Evolutionary conservation across 1,140 invertebrate species (phyloP).

Genomic region (Drosophila lini): DNA sequence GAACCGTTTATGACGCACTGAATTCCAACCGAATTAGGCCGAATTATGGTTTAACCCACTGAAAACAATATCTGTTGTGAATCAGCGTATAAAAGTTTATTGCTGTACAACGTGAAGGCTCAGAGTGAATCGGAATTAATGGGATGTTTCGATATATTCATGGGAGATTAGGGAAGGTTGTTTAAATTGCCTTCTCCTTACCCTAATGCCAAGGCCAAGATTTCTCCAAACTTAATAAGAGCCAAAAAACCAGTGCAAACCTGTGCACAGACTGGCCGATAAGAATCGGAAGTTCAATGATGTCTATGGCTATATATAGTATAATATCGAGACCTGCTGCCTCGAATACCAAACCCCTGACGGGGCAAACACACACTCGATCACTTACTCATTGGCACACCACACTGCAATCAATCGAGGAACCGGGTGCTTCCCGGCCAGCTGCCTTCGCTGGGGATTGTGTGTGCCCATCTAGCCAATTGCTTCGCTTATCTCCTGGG

Average conservation of each 20-base stretch:
- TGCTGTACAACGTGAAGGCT: background rate
- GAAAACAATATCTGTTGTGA: conserved; percentile 3
- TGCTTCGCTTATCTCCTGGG: conserved; percentile 42
- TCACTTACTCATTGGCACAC: conserved; percentile 45
- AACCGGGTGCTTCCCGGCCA: conserved; percentile 60
- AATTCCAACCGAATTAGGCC: background rate
- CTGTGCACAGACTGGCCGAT: conserved; percentile 12
- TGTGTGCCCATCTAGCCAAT: conserved; percentile 12
- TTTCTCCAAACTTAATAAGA: background rate
- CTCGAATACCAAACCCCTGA: conserved; percentile 63
- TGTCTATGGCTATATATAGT: conserved; percentile 46
- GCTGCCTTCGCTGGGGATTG: conserved; percentile 8
- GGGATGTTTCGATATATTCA: background rate
- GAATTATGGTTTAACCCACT: conserved; percentile 11
- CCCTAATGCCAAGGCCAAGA: background rate
- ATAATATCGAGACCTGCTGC: conserved; percentile 41
- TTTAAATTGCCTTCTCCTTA: background rate
- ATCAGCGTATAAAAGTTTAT: conserved; percentile 3
- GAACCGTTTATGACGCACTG: conserved; percentile 21
- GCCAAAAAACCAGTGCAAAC: conserved; percentile 11
- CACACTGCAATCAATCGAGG: conserved; percentile 14
- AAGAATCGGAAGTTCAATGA: conserved; percentile 55
- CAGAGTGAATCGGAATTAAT: conserved; percentile 4
- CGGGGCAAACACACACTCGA: conserved; percentile 36
- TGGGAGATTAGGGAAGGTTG: background rate